Base-by-base conservation (phyloP, 2,113 vertebrate genomes). In the Caloenas nicobarica region DNA sequence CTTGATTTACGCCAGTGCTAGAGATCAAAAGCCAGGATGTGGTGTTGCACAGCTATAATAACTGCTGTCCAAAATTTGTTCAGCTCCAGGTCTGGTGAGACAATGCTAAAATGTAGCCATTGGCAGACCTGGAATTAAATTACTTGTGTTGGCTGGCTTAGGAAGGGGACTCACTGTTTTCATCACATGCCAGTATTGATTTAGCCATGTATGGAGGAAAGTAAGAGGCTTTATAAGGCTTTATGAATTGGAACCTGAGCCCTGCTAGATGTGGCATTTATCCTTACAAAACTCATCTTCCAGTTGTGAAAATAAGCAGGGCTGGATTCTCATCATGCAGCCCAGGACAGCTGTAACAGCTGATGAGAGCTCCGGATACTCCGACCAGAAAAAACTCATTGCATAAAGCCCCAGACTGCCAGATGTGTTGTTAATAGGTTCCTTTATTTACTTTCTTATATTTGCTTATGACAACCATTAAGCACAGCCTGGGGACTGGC, bases 11-110 rank as follows among this genome's bases (percentile, higher is more conserved):
- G 95, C 93, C 88, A 96, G 60, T 28, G 72, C 76, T 86, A 77
- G 48, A 94, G 92, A 96, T 96, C 86, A 95, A 93, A 96, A 88
- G 90, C 95, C 95, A 90, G 95, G 95, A 96, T 91, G 93, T 92
- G 95, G 93, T 86, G 88, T 79, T 86, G 77, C 82, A 81, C 69
- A 84, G 88, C 68, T 36, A 57, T 79, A 90, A 91, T 76, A 68
- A 86, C 2, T 12, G 86, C 82, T 84, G 34, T 48, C 82, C 86
- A 95, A 31, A 84, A 71, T 78, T 88, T 3, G 1, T 66, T 78
- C 92, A 86, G 93, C 91, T 95, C 61, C 73, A 92, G 94, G 81
- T 93, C 91, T 83, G 70, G 36, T 83, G 91, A 95, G 94, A 95
- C 76, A 94, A 66, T 68, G 76, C 76, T 93, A 68, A 90, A 95